phyloP scores from a whole-genome alignment of 1,140 invertebrate genomes.

The Latrodectus geometricus region DNA sequence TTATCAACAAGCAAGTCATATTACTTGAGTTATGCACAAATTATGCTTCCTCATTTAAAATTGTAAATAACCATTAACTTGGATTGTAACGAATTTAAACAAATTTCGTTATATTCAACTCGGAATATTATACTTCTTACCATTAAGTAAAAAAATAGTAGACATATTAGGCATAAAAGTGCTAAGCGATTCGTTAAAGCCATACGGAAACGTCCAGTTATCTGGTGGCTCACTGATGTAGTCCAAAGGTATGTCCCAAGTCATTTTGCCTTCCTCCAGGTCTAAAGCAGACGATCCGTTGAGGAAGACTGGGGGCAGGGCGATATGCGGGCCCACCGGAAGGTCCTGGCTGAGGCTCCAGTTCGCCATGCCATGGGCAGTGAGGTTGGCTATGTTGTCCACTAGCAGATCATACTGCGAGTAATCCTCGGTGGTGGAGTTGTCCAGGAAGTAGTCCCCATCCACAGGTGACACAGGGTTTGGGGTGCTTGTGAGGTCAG shows the following conservation, averaged over 20 bases:
- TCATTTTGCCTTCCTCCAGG: conserved; percentile 27
- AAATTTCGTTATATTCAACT: neutral
- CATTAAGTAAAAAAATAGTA: conserved; percentile 34
- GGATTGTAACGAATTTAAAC: neutral
- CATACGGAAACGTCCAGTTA: conserved; percentile 10
- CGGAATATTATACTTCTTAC: neutral
- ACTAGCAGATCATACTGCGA: conserved; percentile 1
- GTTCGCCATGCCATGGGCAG: conserved; percentile 16
- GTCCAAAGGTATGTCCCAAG: conserved; percentile 32
- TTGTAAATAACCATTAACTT: no score
- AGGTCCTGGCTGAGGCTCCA: neutral
- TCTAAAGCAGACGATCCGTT: conserved; percentile 13
- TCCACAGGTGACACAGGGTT: conserved; percentile 11
- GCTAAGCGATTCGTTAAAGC: conserved; percentile 14
- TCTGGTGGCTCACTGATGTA: neutral
- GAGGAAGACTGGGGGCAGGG: neutral
- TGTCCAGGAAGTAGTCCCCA: conserved; percentile 47
- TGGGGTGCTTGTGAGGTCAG: neutral
- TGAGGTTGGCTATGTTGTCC: conserved; percentile 32
- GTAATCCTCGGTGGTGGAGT: conserved; percentile 22
- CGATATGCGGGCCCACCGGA: conserved; percentile 3
- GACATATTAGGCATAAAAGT: conserved; percentile 2
- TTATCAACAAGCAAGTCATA: no score
- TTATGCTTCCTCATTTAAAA: no score
- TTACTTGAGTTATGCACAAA: no score